These are phyloP conservation scores for Apis florea DNA, from an alignment of 1,140 invertebrate genomes.

Conservation along the genomic window DNA sequence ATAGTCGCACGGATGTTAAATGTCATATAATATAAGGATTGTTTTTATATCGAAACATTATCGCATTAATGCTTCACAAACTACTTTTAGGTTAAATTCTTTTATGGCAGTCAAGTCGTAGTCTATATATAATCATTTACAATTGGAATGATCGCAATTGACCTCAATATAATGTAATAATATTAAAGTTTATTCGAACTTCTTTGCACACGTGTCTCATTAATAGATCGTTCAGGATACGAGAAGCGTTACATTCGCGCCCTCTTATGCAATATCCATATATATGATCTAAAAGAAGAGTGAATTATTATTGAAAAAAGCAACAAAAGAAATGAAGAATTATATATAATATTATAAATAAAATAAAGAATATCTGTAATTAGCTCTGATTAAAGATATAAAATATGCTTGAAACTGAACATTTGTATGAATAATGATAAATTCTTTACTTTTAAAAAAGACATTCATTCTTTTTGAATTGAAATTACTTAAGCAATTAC, in stretches of 20 bases:
- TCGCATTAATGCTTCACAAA: background rate
- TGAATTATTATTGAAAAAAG: background rate
- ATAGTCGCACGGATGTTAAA: background rate
- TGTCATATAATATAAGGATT: background rate
- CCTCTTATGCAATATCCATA: background rate
- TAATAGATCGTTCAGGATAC: conserved; percentile 26
- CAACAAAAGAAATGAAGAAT: background rate
- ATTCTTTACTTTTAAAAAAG: background rate
- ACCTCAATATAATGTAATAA: conserved; percentile 63
- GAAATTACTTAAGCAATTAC: background rate
- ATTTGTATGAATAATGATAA: background rate
- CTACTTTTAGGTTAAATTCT: conserved; percentile 55
- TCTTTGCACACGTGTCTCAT: conserved; percentile 26
- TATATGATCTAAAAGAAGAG: background rate
- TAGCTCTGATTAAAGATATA: background rate
- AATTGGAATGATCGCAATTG: conserved; percentile 69
- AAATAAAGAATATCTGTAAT: background rate
- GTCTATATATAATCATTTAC: conserved; percentile 57
- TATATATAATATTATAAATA: too few species aligned
- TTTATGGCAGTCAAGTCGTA: conserved; percentile 63
- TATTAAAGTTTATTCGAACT: conserved; percentile 53
- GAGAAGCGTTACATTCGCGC: background rate
- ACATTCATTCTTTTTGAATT: background rate
- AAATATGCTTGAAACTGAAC: background rate
- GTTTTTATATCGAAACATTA: background rate